A percentile compares a stretch with the other conserved stretches of the same genome.
Evolutionary conservation across 1,140 invertebrate species (phyloP).

Genomic region (Manduca sexta): DNA sequence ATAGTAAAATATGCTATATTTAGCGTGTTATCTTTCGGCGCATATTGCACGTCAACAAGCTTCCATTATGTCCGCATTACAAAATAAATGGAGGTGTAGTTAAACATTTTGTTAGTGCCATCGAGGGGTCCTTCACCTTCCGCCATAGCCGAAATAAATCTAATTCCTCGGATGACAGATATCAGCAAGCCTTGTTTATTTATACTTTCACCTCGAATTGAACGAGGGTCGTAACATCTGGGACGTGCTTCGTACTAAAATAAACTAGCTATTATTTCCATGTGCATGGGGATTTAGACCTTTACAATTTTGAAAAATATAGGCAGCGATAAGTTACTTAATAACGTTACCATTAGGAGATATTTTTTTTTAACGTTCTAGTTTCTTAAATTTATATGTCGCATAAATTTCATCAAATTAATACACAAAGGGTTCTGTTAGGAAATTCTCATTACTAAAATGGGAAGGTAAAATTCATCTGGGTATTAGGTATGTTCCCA

Average conservation of each 20-base stretch:
- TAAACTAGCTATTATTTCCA: constrained; percentile 30
- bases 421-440: too few relatives aligned
- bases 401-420: too few relatives aligned
- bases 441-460: neutral
- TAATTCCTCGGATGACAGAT: constrained; percentile 70
- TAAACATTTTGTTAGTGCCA: neutral
- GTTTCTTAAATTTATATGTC: too few relatives aligned
- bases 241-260: constrained; percentile 48
- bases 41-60: too few relatives aligned
- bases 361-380: too few relatives aligned
- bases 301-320: too few relatives aligned
- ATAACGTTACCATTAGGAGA: too few relatives aligned
- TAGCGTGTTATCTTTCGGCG: too few relatives aligned
- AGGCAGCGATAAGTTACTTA: too few relatives aligned
- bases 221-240: constrained; percentile 53
- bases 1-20: too few relatives aligned
- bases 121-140: constrained; percentile 62
- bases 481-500: neutral
- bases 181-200: constrained; percentile 71
- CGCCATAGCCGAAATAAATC: constrained; percentile 67
- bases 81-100: neutral
- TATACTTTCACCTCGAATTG: constrained; percentile 57
- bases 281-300: too few relatives aligned
- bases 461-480: neutral
- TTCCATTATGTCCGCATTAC: too few relatives aligned